Conservation (phyloP, 2,888 invertebrate species). For the Plemyria rubiginata region DNA sequence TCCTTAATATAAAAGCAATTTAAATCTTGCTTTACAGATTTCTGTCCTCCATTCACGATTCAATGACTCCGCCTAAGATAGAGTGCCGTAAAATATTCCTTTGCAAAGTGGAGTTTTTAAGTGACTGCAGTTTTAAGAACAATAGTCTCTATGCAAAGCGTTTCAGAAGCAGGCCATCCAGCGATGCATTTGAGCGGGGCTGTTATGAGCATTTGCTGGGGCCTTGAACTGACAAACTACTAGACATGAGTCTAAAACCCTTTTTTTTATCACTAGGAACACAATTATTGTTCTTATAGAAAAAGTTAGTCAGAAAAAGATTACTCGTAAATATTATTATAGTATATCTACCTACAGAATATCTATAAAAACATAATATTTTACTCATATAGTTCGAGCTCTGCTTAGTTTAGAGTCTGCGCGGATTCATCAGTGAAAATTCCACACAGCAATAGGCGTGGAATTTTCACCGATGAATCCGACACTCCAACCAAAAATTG, state of each 20-base stretch:
- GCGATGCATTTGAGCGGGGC: conserved; percentile 59
- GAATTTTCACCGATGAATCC: no score
- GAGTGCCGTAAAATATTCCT: conserved; percentile 65
- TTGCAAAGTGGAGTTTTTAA: conserved; percentile 75
- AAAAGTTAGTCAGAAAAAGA: no score
- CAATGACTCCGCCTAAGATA: conserved; percentile 45
- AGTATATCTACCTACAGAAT: no score
- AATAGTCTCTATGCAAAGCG: conserved; percentile 66
- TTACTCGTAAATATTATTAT: no score
- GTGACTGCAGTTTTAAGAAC: conserved; percentile 71
- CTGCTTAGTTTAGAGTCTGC: no score
- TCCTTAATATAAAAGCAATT: conserved; percentile 9
- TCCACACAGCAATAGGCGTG: no score
- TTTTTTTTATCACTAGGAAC: no score
- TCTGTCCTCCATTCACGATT: conserved; percentile 46
- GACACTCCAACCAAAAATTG: no score
- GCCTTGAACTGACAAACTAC: not conserved
- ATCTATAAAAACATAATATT: no score
- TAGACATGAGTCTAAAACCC: not conserved
- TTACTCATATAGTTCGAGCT: no score
- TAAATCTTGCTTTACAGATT: conserved; percentile 4
- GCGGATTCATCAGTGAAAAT: no score
- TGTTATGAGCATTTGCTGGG: conserved; percentile 35
- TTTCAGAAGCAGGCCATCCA: conserved; percentile 70
- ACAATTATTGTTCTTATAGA: no score